Evolutionary conservation across 1,140 invertebrate species (phyloP).

Genomic region (Caenorhabditis inopinata): DNA sequence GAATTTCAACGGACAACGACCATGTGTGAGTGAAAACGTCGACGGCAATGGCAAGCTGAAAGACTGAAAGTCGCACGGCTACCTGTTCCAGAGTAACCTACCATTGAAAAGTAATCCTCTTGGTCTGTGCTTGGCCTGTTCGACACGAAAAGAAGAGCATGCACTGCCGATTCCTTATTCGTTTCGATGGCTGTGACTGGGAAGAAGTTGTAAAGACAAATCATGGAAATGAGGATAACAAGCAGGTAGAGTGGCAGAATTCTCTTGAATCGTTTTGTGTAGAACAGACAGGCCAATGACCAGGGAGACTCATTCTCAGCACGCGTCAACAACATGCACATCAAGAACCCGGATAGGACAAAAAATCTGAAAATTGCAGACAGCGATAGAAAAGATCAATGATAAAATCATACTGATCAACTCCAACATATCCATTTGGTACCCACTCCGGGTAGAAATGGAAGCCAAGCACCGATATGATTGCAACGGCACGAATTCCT

Average conservation of each 20-base stretch:
- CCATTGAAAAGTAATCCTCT: constrained; percentile 4
- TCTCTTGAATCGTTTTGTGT: constrained; percentile 14
- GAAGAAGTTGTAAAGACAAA: constrained; percentile 8
- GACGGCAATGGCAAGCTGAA: constrained; percentile 36
- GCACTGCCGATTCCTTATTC: background rate
- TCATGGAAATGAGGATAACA: background rate
- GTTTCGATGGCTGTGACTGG: background rate
- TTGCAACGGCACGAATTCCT: background rate
- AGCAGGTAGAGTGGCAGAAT: background rate
- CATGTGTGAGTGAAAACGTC: constrained; percentile 38
- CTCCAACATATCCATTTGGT: constrained; percentile 12
- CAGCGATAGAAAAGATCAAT: no score
- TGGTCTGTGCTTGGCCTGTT: background rate
- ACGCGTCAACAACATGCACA: background rate
- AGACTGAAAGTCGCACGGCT: no score
- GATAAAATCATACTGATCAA: background rate
- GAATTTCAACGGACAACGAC: constrained; percentile 36
- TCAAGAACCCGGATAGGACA: background rate
- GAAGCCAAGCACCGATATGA: constrained; percentile 6
- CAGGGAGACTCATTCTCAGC: background rate
- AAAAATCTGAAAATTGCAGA: background rate
- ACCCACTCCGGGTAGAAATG: background rate
- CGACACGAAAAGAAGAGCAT: background rate
- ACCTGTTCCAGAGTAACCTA: no score
- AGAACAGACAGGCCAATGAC: background rate